Base-by-base conservation (phyloP, 2,113 vertebrate genomes). In the Promerops cafer region DNA sequence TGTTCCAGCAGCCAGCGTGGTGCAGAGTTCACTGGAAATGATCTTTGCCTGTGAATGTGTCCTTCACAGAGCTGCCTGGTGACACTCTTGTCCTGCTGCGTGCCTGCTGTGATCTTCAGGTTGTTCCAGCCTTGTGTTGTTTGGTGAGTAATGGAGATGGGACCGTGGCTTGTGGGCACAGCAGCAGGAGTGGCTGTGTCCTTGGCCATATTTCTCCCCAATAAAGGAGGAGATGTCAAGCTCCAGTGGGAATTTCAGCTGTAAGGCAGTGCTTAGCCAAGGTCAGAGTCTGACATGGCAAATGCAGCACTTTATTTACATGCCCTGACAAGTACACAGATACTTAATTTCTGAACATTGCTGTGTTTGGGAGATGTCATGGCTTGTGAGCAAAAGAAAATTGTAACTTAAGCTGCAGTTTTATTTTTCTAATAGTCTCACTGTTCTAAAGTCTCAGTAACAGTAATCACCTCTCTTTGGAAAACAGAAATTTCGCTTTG, bases 1-100 rank as follows among this genome's bases (percentile, higher is more conserved):
- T 16, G 28, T 45, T 39, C 64, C 45, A 77, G 72, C 33, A 84
- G 66, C 23, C 59, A 68, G 71, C 76, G 33, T 27, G 1, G 5
- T 16, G 16, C 63, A 21, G 26, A 7, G 13, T 10, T 87, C 33
- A 1, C 49, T 68, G 71, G 49, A 66, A 86, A 39, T 42, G 19
- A 20, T 27, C 68, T 68, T 71, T 53, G 50, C 44, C 35, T 89
- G 39, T 30, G 47, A 37, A 37, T 45, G 35, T 94, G 80, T 63
- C 65, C 76, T 97, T 89, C 94, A 42, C 98, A 99, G 99, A 99
- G 96, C 98, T 99, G 98, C 96, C 98, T 45, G 97, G 97, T 63
- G 94, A 97, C 22, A 94, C 97, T 13, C 96, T 98, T 9, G 93
- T 72, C 77, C 79, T 98, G 42, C 97, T 99, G 94, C 94, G 93